phyloP scores from a whole-genome alignment of 2,888 invertebrate genomes.

The Drosophila quinaria region DNA sequence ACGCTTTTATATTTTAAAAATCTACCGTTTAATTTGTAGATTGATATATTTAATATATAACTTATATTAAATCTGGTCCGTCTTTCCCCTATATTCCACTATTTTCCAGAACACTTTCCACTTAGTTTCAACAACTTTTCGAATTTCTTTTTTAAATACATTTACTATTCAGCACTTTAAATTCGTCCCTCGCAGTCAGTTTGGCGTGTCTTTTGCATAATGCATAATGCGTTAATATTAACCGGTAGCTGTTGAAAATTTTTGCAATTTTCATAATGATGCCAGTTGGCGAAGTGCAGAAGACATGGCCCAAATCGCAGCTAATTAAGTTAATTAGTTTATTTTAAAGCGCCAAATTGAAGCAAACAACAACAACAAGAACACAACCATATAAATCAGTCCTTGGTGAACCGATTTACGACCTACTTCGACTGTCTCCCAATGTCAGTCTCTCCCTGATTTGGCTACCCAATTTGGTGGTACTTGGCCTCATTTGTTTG shows the following conservation, averaged over 20 bases:
- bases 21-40: too few relatives aligned
- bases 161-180: neutral
- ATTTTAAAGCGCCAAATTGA: slow-evolving; percentile 54
- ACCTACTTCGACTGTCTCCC: slow-evolving; percentile 38
- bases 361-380: slow-evolving; percentile 10
- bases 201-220: slow-evolving; percentile 67
- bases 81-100: too few relatives aligned
- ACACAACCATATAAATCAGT: slow-evolving; percentile 30
- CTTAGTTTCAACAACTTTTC: neutral
- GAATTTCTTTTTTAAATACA: neutral
- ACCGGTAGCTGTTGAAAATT: slow-evolving; percentile 72
- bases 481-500: slow-evolving; percentile 36
- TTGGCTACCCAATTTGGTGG: slow-evolving; percentile 29
- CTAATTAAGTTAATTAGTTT: slow-evolving; percentile 79
- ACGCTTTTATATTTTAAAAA: too few relatives aligned
- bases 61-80: too few relatives aligned
- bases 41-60: too few relatives aligned
- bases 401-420: slow-evolving; percentile 38
- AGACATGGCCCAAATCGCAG: slow-evolving; percentile 62
- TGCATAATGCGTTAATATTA: slow-evolving; percentile 77
- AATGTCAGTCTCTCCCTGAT: slow-evolving; percentile 6
- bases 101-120: neutral
- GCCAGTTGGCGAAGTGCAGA: slow-evolving; percentile 29
- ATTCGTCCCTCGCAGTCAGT: slow-evolving; percentile 21
- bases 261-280: slow-evolving; percentile 77